phyloP scores from a whole-genome alignment of 2,113 vertebrate species.

The Dipodomys merriami region DNA sequence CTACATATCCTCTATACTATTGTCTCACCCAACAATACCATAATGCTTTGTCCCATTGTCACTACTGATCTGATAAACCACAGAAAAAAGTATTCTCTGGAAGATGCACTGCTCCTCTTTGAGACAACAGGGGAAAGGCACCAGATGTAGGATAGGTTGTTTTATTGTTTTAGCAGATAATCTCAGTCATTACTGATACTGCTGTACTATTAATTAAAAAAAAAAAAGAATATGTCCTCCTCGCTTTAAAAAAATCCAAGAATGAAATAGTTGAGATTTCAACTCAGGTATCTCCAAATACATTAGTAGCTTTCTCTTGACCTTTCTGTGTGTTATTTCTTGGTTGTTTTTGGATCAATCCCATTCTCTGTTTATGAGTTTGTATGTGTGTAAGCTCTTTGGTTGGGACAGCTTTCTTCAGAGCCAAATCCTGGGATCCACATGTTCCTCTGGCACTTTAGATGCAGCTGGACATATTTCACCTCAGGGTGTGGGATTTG shows the following conservation, averaged over 20 bases:
- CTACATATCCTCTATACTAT: neutral
- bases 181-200: neutral
- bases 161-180: neutral
- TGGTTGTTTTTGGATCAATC: neutral
- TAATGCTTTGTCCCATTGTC: neutral
- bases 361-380: neutral
- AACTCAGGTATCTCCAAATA: neutral
- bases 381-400: neutral
- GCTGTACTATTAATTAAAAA: neutral
- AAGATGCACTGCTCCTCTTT: neutral
- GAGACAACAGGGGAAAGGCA: neutral
- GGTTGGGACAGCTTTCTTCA: neutral
- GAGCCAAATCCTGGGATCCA: neutral
- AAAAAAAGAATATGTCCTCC: neutral
- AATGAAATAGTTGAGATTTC: neutral
- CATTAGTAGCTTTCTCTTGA: neutral
- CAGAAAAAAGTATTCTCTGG: too few species aligned
- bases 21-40: neutral
- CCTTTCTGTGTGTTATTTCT: neutral
- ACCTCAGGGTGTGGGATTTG: neutral
- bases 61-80: neutral
- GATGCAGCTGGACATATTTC: neutral
- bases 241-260: neutral
- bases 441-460: neutral
- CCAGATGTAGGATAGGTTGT: neutral